A percentile compares a stretch with the other conserved stretches of the same genome.
These are phyloP conservation scores for Porites lutea DNA, from an alignment of 64 coral and sea anemone species.

Conservation along the genomic window DNA sequence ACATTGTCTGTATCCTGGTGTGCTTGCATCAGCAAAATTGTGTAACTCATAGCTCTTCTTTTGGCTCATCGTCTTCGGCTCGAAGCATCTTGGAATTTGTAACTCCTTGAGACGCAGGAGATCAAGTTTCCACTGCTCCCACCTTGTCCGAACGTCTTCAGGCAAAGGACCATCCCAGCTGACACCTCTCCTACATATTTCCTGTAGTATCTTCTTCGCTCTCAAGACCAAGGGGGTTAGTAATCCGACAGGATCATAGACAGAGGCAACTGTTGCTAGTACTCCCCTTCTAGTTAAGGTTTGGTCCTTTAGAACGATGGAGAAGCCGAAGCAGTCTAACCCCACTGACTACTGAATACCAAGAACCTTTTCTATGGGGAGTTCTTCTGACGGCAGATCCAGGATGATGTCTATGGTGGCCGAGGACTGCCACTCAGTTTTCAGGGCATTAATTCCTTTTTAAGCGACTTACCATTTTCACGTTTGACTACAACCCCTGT, in stretches of 20 bases:
- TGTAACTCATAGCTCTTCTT: background rate
- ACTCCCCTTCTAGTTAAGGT: constrained; percentile 22
- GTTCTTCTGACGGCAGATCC: background rate
- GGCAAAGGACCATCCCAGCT: background rate
- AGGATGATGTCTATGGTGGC: background rate
- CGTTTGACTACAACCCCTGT: too few relatives aligned
- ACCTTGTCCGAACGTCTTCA: background rate
- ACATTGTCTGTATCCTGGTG: background rate
- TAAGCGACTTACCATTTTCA: too few relatives aligned
- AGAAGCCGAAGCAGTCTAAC: constrained; percentile 5
- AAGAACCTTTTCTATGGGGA: background rate
- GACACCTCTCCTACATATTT: background rate
- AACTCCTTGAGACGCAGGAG: background rate
- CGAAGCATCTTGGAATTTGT: constrained; percentile 16
- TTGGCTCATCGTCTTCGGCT: background rate
- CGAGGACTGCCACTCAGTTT: too few relatives aligned
- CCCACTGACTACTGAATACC: constrained; percentile 1
- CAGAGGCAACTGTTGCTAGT: background rate
- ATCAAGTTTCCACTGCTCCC: constrained; percentile 5
- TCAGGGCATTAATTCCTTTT: too few relatives aligned
- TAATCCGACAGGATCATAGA: constrained; percentile 38
- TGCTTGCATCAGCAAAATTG: constrained; percentile 9
- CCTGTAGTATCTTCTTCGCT: constrained; percentile 28
- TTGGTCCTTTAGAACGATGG: constrained; percentile 2
- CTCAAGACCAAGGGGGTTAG: background rate